These are phyloP conservation scores for Rhodeus uyekii DNA, from an alignment of 2,797 vertebrate species.

Conservation along the genomic window DNA sequence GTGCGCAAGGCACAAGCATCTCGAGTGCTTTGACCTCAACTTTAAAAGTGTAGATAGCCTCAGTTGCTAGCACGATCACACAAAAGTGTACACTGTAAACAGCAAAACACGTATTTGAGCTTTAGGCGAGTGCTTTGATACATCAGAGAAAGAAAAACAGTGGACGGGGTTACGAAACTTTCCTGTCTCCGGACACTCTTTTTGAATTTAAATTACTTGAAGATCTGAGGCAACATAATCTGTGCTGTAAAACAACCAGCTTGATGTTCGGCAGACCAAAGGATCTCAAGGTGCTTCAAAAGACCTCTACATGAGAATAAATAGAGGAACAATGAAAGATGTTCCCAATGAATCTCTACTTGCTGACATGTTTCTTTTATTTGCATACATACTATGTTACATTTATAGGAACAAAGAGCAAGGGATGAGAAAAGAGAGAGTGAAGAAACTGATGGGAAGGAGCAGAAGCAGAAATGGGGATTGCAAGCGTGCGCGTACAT, in stretches of 20 bases:
- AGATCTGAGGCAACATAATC: background rate
- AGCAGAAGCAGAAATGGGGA: slow-evolving; percentile 48
- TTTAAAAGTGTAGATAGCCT: background rate
- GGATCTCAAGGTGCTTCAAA: background rate
- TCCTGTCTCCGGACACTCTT: background rate
- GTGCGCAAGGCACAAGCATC: background rate
- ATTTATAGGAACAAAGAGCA: background rate
- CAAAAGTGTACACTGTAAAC: background rate
- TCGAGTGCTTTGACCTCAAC: slow-evolving; percentile 19
- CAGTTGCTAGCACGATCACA: background rate
- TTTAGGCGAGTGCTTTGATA: slow-evolving; percentile 1
- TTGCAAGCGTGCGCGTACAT: slow-evolving; percentile 5
- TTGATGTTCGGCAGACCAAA: background rate
- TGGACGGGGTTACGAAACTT: background rate
- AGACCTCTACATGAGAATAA: background rate
- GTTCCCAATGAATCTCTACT: background rate
- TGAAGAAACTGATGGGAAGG: slow-evolving; percentile 23
- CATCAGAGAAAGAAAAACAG: background rate
- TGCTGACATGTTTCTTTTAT: background rate
- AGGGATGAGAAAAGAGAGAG: background rate
- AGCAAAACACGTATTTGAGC: background rate
- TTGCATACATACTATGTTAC: slow-evolving; percentile 1
- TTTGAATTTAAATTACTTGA: background rate
- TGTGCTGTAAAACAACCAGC: background rate
- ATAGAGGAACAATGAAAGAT: background rate